Percentiles rank a stretch among this genome's conserved stretches.
phyloP scores from a whole-genome alignment of 2,888 invertebrate species.

The Cerastis leucographa region DNA sequence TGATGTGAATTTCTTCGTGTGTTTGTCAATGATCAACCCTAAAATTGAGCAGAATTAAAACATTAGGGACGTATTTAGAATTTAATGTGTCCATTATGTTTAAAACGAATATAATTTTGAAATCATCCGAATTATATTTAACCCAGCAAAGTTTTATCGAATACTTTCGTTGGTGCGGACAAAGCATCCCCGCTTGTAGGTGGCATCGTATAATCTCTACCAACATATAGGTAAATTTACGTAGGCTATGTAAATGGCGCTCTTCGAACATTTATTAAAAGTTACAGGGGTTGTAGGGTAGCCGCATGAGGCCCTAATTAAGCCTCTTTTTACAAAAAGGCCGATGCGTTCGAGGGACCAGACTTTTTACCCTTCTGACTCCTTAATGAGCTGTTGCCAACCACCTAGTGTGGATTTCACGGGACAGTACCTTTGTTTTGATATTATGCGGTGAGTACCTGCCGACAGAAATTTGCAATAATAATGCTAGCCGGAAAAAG shows the following conservation, averaged over 20 bases:
- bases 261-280: constrained; percentile 90
- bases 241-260: constrained; percentile 79
- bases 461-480: constrained; percentile 74
- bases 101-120: not conserved
- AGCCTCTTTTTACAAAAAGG: constrained; percentile 89
- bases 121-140: not conserved
- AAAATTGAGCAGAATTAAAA: not conserved
- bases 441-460: constrained; percentile 78
- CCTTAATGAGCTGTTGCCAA: constrained; percentile 88
- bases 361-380: constrained; percentile 88
- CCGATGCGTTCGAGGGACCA: constrained; percentile 80
- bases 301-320: constrained; percentile 90
- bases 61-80: not conserved
- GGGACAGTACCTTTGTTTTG: constrained; percentile 82
- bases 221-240: constrained; percentile 58
- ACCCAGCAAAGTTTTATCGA: constrained; percentile 10
- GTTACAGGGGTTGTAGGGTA: constrained; percentile 90
- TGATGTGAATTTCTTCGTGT: not conserved
- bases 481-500: constrained; percentile 67
- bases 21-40: not conserved
- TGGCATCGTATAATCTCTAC: constrained; percentile 59
- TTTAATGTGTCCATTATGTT: not conserved
- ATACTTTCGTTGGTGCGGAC: constrained; percentile 25
- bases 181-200: constrained; percentile 36
- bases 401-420: constrained; percentile 86